Conservation (phyloP, 2,113 vertebrate genomes). For the Blennius ocellaris region DNA sequence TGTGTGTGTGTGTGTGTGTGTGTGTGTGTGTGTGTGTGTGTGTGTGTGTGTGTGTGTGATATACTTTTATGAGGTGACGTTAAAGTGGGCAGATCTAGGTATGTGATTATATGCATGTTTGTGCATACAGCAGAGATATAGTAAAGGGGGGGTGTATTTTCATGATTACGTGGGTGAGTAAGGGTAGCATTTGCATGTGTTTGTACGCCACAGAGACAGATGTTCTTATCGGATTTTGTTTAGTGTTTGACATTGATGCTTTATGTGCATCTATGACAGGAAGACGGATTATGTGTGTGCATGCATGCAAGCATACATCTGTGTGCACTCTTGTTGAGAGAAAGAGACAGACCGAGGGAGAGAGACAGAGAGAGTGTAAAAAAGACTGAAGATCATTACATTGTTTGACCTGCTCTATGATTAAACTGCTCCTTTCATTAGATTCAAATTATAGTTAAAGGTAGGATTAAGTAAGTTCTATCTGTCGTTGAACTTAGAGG, state of each 20-base stretch:
- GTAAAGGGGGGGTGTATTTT: slow-evolving; percentile 38
- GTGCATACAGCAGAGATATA: no score
- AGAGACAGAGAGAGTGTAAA: no score
- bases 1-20: slow-evolving; percentile 14
- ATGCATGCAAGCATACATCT: slow-evolving; percentile 4
- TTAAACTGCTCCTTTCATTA: no score
- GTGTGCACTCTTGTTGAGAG: background rate
- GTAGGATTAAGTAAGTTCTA: no score
- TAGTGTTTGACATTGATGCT: slow-evolving; percentile 33
- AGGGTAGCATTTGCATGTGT: slow-evolving; percentile 11
- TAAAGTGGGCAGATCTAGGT: no score
- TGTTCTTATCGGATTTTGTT: slow-evolving; percentile 47
- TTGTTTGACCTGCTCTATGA: no score
- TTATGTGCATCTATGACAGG: slow-evolving; percentile 35
- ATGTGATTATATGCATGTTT: no score
- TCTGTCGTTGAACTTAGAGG: no score
- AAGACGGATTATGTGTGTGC: slow-evolving; percentile 45
- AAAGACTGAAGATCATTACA: no score
- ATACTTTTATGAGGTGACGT: background rate
- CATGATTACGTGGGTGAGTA: slow-evolving; percentile 26
- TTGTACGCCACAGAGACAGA: slow-evolving; percentile 6
- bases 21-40: background rate
- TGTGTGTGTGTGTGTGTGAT: slow-evolving; percentile 15
- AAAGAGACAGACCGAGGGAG: background rate
- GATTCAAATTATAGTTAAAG: no score